Evolutionary conservation across 2,888 invertebrate genomes (phyloP).

Genomic region (Habrosyne pyritoides): DNA sequence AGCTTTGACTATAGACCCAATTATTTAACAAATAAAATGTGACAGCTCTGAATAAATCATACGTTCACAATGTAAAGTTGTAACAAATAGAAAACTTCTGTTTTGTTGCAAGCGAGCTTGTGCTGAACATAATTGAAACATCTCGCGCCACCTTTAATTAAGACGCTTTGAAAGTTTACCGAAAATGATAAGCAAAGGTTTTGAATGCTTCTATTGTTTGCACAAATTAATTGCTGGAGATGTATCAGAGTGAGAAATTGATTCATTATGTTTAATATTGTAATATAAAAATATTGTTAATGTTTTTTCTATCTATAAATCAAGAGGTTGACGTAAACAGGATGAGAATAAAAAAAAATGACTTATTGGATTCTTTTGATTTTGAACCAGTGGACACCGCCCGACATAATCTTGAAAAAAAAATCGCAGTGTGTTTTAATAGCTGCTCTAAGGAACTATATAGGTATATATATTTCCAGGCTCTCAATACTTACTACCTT

Average conservation of each 20-base stretch:
- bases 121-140: constrained; percentile 50
- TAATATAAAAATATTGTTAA: too few relatives aligned
- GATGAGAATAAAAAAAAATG: too few relatives aligned
- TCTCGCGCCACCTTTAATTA: constrained; percentile 42
- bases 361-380: too few relatives aligned
- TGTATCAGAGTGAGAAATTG: neutral
- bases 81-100: constrained; percentile 48
- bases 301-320: too few relatives aligned
- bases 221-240: constrained; percentile 29
- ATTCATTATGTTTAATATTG: neutral
- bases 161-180: constrained; percentile 31
- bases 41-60: constrained; percentile 41
- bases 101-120: constrained; percentile 27
- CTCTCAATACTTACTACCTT: too few relatives aligned
- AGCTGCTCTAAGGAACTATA: too few relatives aligned
- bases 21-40: constrained; percentile 29
- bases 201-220: constrained; percentile 29
- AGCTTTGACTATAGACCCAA: too few relatives aligned
- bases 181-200: constrained; percentile 41
- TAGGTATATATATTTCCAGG: too few relatives aligned
- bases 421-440: too few relatives aligned
- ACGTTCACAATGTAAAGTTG: constrained; percentile 40
- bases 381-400: too few relatives aligned
- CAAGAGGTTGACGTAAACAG: too few relatives aligned
- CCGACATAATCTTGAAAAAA: too few relatives aligned